Conservation (phyloP, 2,888 invertebrate species). For the Julus scandinavius region DNA sequence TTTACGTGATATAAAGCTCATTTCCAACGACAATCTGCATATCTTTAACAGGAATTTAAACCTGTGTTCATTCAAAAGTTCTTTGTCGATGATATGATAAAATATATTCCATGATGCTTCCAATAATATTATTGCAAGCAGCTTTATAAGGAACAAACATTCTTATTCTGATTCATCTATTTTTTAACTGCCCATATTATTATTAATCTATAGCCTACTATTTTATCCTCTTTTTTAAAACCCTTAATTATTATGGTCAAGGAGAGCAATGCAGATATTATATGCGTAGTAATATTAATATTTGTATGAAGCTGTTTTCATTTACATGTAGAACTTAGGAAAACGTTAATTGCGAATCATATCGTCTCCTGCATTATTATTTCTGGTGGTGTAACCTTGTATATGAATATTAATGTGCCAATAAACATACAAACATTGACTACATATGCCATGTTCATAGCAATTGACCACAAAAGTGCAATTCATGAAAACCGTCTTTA, state of each 20-base stretch:
- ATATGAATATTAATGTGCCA: constrained; percentile 41
- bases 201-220: not conserved
- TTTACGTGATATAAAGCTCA: constrained; percentile 48
- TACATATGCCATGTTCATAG: not conserved
- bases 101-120: constrained; percentile 35
- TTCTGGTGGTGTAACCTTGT: constrained; percentile 6
- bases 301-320: constrained; percentile 14
- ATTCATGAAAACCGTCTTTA: not conserved
- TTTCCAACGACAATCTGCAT: constrained; percentile 48
- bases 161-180: constrained; percentile 28
- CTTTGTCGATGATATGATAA: not conserved
- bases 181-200: constrained; percentile 44
- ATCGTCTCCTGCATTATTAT: constrained; percentile 36
- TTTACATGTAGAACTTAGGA: not conserved
- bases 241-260: constrained; percentile 24
- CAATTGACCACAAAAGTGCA: not conserved
- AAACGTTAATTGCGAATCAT: not conserved
- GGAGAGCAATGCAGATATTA: constrained; percentile 36
- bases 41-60: constrained; percentile 38
- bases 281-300: constrained; percentile 14
- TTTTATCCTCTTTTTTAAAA: constrained; percentile 30
- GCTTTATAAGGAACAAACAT: not conserved
- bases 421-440: constrained; percentile 46
- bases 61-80: not conserved
- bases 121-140: constrained; percentile 32